Conservation (phyloP, 2,888 invertebrate species). For the Exephanes ischioxanthus region DNA sequence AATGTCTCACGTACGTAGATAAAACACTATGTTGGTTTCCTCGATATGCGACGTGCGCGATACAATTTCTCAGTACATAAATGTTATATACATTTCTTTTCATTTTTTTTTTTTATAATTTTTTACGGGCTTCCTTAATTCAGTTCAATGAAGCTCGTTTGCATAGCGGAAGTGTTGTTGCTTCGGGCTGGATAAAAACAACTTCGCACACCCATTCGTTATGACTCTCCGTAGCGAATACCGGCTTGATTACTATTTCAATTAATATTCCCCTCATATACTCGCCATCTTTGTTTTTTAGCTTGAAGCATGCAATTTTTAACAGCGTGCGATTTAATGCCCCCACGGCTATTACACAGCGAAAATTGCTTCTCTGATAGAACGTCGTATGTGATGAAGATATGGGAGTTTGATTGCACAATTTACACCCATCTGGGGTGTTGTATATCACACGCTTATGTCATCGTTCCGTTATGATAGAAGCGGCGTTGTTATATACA, state of each 20-base stretch:
- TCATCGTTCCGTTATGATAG: constrained; percentile 3
- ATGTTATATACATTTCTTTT: background rate
- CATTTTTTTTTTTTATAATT: background rate
- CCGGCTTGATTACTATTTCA: constrained; percentile 24
- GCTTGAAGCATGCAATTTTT: background rate
- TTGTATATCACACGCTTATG: constrained; percentile 1
- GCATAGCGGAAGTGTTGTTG: background rate
- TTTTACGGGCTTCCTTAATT: background rate
- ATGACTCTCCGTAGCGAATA: background rate
- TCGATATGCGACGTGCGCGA: background rate
- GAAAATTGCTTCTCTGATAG: background rate
- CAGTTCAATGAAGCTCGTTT: background rate
- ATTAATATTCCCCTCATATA: background rate
- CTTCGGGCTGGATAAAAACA: background rate
- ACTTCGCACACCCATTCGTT: background rate
- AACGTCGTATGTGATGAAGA: background rate
- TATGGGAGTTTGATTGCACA: constrained; percentile 5
- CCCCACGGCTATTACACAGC: background rate
- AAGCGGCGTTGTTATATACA: background rate
- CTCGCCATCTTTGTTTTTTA: background rate
- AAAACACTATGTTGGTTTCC: background rate
- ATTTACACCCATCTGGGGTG: background rate
- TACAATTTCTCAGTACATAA: background rate
- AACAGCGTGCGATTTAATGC: background rate
- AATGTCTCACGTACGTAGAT: constrained; percentile 5